Conservation (phyloP, 2,113 vertebrate genomes). For the Chloroceryle aenea region DNA sequence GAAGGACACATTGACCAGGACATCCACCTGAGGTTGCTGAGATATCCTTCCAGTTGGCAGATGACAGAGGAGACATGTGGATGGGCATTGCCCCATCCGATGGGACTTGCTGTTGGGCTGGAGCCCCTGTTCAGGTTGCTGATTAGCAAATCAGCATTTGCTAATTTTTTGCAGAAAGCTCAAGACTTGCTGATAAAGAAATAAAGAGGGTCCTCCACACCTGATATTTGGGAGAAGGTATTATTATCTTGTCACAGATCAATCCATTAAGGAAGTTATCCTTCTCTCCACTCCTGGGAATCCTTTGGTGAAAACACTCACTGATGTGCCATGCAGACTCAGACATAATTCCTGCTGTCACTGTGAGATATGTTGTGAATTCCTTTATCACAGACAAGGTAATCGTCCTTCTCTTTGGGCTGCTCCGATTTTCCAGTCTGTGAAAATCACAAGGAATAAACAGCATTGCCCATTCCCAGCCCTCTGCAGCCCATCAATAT, state of each 20-base stretch:
- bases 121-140: neutral
- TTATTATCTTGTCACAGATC: constrained; percentile 42
- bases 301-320: neutral
- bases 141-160: neutral
- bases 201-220: neutral
- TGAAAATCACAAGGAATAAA: neutral
- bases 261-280: neutral
- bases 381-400: neutral
- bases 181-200: constrained; percentile 25
- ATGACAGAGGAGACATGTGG: rapidly evolving
- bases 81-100: rapidly evolving
- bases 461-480: neutral
- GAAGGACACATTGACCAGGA: neutral
- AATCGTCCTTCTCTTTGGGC: neutral
- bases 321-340: neutral
- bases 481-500: neutral
- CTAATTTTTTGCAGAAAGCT: constrained; percentile 47
- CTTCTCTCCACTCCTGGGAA: constrained; percentile 1
- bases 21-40: neutral
- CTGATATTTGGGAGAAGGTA: neutral
- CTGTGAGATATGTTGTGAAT: neutral
- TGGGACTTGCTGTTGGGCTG: rapidly evolving
- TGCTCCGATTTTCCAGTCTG: neutral
- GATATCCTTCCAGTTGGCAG: neutral
- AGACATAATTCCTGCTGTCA: neutral